Evolutionary conservation across 1,140 invertebrate genomes (phyloP), one percentile per base, ranked within the genome.

Genomic region (Ylistrum balloti): DNA sequence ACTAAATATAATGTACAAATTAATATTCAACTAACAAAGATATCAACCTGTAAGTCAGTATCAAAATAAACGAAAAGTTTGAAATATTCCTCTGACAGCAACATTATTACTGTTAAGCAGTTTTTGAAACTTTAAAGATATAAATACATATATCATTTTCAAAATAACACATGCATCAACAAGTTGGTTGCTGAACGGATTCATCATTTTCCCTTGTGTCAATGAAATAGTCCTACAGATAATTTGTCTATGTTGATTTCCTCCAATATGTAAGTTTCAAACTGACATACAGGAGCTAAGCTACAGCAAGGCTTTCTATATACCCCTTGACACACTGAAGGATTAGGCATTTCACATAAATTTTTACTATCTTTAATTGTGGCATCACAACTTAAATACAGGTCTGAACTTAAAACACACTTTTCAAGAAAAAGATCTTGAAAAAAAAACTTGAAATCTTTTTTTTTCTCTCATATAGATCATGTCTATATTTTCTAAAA

Each of bases 301-400:
- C 22, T 28, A 5, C n/a, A 5, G 0, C 22, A 17, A 74, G 22
- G n/a, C 15, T 74, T 74, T 28, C 56, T n/a, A 74, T n/a, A n/a
- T 28, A 28, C 56, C 56, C 56, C 56, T 74, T 11, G 56, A 28
- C 56, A 74, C n/a, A 28, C 56, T n/a, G 9, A 74, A 28, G 56
- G 56, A 74, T 74, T 74, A 74, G 56, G 56, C 56, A 74, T n/a
- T 74, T 74, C 56, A 74, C 56, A 74, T 74, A 74, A n/a, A 74
- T 28, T 74, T 74, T 1, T 74, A 74, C 22, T 28, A 74, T 74
- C 56, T 74, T 28, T 74, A 74, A 74, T 74, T 74, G 56, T 28
- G 11, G 56, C 56, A 74, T 74, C 56, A 17, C 56, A 74, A 74
- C 28, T 28, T 74, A 74, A 74, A n/a, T 74, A n/a, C n/a, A n/a